phyloP scores from a whole-genome alignment of 2,888 invertebrate species.

The Yponomeuta plumbellus region DNA sequence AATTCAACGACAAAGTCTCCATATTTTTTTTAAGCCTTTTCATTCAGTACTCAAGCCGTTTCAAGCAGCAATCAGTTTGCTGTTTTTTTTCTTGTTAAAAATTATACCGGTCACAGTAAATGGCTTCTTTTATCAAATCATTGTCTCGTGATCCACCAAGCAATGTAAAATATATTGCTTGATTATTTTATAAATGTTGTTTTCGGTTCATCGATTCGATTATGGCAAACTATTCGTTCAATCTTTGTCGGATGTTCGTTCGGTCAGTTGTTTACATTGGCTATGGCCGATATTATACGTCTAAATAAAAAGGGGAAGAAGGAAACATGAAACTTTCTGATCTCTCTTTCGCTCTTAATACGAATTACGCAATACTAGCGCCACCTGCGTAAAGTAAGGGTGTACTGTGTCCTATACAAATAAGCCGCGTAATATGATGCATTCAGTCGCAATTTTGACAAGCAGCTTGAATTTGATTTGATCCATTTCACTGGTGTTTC shows the following conservation, averaged over 20 bases:
- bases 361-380: constrained; percentile 26
- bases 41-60: no score
- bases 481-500: constrained; percentile 55
- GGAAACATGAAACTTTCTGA: constrained; percentile 21
- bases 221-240: not conserved
- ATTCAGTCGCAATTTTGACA: constrained; percentile 62
- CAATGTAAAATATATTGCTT: no score
- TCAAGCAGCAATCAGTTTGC: no score
- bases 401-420: constrained; percentile 18
- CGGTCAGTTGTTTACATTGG: constrained; percentile 26
- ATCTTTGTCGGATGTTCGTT: not conserved
- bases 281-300: constrained; percentile 32
- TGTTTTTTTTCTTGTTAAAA: not conserved
- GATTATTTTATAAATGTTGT: not conserved
- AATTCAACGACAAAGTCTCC: constrained; percentile 50
- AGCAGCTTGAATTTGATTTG: constrained; percentile 63
- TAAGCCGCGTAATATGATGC: constrained; percentile 45
- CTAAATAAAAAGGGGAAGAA: not conserved
- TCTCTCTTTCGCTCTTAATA: constrained; percentile 36
- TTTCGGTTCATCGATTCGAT: not conserved
- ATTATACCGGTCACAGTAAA: not conserved
- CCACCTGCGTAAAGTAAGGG: constrained; percentile 17
- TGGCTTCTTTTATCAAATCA: not conserved
- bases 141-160: not conserved
- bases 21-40: not conserved